Conservation (phyloP, 2,888 invertebrate species). For the Gymnoscelis rufifasciata region DNA sequence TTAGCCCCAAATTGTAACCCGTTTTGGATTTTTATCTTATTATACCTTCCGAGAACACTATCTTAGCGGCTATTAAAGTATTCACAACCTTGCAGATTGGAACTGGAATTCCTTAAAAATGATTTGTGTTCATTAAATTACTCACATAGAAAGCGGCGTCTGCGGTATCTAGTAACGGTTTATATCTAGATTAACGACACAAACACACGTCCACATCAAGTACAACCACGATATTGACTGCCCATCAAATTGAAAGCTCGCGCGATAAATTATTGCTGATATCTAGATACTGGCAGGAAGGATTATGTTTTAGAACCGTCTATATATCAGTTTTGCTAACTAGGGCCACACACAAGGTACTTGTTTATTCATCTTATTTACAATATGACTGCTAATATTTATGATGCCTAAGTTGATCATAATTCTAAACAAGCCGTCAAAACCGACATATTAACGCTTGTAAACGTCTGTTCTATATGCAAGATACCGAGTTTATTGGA, state of each 20-base stretch:
- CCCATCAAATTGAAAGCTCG: slow-evolving; percentile 49
- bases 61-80: slow-evolving; percentile 25
- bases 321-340: slow-evolving; percentile 27
- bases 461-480: neutral
- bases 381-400: neutral
- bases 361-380: neutral
- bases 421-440: too few species aligned
- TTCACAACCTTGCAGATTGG: slow-evolving; percentile 7
- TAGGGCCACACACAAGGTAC: slow-evolving; percentile 16
- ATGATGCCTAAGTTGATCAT: too few species aligned
- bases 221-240: slow-evolving; percentile 52
- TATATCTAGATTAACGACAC: slow-evolving; percentile 29
- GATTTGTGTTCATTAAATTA: slow-evolving; percentile 12
- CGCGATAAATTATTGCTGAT: slow-evolving; percentile 46
- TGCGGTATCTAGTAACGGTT: slow-evolving; percentile 17
- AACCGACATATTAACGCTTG: too few species aligned
- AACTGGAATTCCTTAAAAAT: slow-evolving; percentile 2
- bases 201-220: slow-evolving; percentile 46
- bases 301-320: slow-evolving; percentile 19
- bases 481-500: slow-evolving; percentile 13
- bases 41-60: slow-evolving; percentile 35
- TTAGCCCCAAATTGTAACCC: slow-evolving; percentile 55
- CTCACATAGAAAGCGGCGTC: slow-evolving; percentile 22
- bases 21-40: slow-evolving; percentile 51
- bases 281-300: slow-evolving; percentile 25